Conservation (phyloP, 2,113 vertebrate genomes). For the Melanostigma gelatinosum region DNA sequence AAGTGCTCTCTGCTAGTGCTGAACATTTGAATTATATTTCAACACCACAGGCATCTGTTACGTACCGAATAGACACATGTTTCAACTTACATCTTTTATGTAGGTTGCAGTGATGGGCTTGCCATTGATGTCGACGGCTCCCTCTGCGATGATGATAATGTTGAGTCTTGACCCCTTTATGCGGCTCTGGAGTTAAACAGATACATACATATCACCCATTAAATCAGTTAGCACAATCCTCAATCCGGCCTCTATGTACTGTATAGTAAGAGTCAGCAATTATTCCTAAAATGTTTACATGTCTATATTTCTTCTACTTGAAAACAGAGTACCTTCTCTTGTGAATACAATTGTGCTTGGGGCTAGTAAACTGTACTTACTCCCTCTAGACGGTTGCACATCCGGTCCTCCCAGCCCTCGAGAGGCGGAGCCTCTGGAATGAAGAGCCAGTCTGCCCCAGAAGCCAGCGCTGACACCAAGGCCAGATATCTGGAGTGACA, state of each 20-base stretch:
- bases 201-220: neutral
- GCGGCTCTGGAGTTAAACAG: slow-evolving; percentile 83
- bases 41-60: neutral
- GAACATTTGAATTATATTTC: neutral
- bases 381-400: slow-evolving; percentile 88
- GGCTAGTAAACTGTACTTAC: neutral
- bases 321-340: neutral
- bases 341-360: neutral
- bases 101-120: slow-evolving; percentile 90
- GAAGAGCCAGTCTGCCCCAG: slow-evolving; percentile 95
- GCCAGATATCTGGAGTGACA: slow-evolving; percentile 68
- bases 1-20: no score
- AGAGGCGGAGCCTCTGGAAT: slow-evolving; percentile 92
- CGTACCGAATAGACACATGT: neutral
- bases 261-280: neutral
- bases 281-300: neutral
- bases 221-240: neutral
- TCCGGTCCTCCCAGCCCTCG: slow-evolving; percentile 92
- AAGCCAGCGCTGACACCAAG: slow-evolving; percentile 92
- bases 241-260: neutral
- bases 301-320: neutral
- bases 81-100: slow-evolving; percentile 88
- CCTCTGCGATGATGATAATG: slow-evolving; percentile 94
- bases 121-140: slow-evolving; percentile 87
- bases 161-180: slow-evolving; percentile 91